Conservation (phyloP, 2,797 vertebrate species). For the Hypotaenidia philippensis region DNA sequence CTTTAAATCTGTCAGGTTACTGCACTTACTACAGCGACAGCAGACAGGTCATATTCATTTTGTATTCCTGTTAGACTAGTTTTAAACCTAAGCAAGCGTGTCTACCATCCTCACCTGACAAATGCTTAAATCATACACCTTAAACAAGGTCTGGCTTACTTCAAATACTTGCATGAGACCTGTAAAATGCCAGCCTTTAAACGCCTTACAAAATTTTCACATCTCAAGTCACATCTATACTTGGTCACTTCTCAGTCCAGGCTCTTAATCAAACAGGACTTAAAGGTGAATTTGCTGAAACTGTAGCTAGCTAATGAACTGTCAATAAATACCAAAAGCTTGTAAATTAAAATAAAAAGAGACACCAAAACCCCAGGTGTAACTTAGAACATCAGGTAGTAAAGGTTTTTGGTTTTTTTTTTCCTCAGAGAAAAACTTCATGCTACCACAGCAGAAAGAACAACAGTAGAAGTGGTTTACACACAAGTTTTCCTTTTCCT, state of each 20-base stretch:
- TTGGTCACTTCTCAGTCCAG: accelerated
- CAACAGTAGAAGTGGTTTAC: not conserved
- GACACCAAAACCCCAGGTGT: not conserved
- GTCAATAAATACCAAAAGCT: not conserved
- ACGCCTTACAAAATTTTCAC: not conserved
- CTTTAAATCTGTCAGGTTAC: not conserved
- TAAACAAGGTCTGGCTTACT: not conserved
- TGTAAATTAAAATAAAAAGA: not conserved
- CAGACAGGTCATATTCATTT: not conserved
- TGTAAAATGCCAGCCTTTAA: not conserved
- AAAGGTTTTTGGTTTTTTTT: not conserved
- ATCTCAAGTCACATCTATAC: not conserved
- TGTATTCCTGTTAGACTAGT: not conserved
- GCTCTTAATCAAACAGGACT: not conserved
- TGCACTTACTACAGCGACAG: not conserved
- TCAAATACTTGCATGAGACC: not conserved
- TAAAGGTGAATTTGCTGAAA: not conserved
- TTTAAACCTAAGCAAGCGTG: not conserved
- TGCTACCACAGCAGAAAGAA: not conserved
- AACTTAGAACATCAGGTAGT: not conserved
- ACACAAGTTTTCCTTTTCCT: not conserved
- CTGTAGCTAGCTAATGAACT: not conserved
- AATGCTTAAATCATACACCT: not conserved
- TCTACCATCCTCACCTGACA: not conserved
- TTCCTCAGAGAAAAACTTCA: not conserved